These are phyloP conservation scores for Baryphthengus martii DNA, from an alignment of 2,113 vertebrate species.

Conservation along the genomic window DNA sequence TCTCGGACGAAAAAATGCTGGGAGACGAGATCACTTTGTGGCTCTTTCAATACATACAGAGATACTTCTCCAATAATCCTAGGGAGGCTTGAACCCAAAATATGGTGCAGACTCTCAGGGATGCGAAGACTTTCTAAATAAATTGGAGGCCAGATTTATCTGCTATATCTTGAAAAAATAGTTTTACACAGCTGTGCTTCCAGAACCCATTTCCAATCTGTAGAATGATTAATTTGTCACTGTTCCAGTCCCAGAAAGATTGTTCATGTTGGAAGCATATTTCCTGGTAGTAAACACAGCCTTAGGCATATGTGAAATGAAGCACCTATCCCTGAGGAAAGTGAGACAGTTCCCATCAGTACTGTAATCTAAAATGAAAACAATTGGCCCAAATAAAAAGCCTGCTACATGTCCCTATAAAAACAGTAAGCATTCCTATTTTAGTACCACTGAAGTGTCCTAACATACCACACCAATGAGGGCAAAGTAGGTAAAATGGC, in stretches of 20 bases:
- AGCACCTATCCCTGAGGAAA: neutral
- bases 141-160: neutral
- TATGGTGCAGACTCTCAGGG: neutral
- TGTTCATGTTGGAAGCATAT: neutral
- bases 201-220: neutral
- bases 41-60: neutral
- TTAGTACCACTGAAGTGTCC: neutral
- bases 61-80: neutral
- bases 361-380: neutral
- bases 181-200: constrained; percentile 9
- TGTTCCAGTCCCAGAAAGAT: neutral
- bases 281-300: neutral
- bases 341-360: neutral
- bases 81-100: neutral
- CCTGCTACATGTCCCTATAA: neutral
- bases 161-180: neutral
- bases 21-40: neutral
- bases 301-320: constrained; percentile 18
- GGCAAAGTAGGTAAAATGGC: neutral
- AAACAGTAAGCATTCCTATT: neutral
- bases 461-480: neutral
- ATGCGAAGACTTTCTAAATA: neutral
- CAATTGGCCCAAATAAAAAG: neutral
- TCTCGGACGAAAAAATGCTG: neutral
- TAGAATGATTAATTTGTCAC: constrained; percentile 13